phyloP scores from a whole-genome alignment of 2,888 invertebrate genomes.

The Cerastis leucographa region DNA sequence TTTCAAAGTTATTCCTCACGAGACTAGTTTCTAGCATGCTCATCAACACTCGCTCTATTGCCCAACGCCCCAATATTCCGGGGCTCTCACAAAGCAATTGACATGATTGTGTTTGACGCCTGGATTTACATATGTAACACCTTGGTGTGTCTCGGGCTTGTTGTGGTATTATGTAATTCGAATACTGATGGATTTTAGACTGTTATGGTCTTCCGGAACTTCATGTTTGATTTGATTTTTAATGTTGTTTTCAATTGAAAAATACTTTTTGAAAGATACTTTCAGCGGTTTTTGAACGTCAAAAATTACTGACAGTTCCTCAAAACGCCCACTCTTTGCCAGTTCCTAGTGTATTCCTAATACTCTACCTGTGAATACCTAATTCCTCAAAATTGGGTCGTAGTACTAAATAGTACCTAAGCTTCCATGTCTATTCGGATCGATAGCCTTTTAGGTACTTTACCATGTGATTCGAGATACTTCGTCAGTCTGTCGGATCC shows the following conservation, averaged over 20 bases:
- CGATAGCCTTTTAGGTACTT: background rate
- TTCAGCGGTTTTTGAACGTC: background rate
- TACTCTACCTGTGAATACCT: background rate
- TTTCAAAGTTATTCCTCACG: conserved; percentile 21
- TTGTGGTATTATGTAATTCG: background rate
- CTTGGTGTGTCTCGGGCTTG: conserved; percentile 12
- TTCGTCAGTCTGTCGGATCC: conserved; percentile 18
- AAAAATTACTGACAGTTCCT: background rate
- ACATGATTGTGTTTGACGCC: conserved; percentile 28
- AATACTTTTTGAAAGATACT: background rate
- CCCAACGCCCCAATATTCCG: conserved; percentile 27
- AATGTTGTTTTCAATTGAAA: background rate
- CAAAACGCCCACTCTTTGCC: background rate
- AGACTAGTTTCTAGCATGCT: conserved; percentile 5
- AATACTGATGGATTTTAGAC: conserved; percentile 12
- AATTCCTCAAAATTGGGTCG: background rate
- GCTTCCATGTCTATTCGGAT: background rate
- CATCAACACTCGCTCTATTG: conserved; percentile 20
- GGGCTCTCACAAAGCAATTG: conserved; percentile 45
- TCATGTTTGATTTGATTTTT: background rate
- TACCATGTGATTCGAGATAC: background rate
- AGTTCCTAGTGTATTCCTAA: background rate
- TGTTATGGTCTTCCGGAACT: background rate
- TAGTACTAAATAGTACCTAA: no score
- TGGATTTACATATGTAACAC: conserved; percentile 18